Base-by-base conservation (phyloP, 2,888 invertebrate genomes). In the Caenorhabditis drosophilae region DNA sequence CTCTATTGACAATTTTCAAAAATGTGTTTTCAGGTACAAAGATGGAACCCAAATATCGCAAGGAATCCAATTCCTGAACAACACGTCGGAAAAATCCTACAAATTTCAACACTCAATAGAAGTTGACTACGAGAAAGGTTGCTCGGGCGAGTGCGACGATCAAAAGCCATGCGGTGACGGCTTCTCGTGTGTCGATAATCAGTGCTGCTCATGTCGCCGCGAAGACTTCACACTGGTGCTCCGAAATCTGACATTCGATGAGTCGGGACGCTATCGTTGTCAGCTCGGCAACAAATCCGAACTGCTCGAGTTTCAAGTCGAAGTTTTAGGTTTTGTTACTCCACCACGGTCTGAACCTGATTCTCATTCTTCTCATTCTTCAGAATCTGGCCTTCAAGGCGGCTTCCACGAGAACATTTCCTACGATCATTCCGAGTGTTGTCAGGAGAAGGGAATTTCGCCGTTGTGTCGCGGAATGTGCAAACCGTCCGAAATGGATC, bases 381-480 rank as follows among this genome's bases (percentile, higher is more conserved):
- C 49, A 80, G 81, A 81, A 46, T 80, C 78, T 27, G 81, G 80
- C 7, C 62, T 81, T 27, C 60, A 70, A 26, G 73, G 72, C 7
- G 81, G 80, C 16, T 80, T 80, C 59, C 79, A 81, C 54, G 68
- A 76, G 50, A 80, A 79, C 48, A 76, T 79, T 47, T 76, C 75
- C 11, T 81, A 78, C 49, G 81, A 81, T 59, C 71, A 81, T 76
- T 60, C 73, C 80, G 85, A 90, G 73, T 93, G 93, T 82, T 93
- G 93, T 79, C 86, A 87, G n/a, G 88, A 88, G 63, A 89, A 89
- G 86, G 91, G 91, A 84, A 92, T 93, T 0, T 89, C 90, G 0
- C 87, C 89, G 0, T 81, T 88, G 0, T 93, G 93, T 81, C 89
- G 91, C 85, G 90, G 90, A 79, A 92, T 92, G 18, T 93, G 92